phyloP scores from a whole-genome alignment of 2,797 vertebrate genomes.

The Tapera naevia region DNA sequence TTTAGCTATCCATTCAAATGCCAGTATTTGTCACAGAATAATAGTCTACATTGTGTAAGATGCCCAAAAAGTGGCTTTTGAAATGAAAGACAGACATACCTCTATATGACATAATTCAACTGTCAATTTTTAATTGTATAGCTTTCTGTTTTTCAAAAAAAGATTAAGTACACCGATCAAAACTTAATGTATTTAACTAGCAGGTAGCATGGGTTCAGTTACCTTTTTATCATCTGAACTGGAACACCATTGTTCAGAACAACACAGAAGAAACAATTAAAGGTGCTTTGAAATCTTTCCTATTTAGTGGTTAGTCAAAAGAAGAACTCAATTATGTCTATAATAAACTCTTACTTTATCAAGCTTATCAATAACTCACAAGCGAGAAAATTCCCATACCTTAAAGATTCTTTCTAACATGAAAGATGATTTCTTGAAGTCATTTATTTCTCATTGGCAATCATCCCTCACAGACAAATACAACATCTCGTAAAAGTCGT shows the following conservation, averaged over 20 bases:
- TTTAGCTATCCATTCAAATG: background rate
- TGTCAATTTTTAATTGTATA: background rate
- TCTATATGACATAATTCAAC: background rate
- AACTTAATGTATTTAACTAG: background rate
- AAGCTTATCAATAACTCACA: constrained; percentile 38
- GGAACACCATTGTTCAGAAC: background rate
- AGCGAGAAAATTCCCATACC: background rate
- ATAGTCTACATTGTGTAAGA: background rate
- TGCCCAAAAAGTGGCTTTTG: background rate
- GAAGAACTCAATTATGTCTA: constrained; percentile 31
- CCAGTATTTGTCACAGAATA: background rate
- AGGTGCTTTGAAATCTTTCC: constrained; percentile 55
- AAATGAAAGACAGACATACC: background rate
- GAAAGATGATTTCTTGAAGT: background rate
- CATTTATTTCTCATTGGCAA: background rate
- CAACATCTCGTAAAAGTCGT: background rate
- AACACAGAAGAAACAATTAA: constrained; percentile 7
- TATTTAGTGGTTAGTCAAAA: constrained; percentile 53
- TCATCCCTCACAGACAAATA: background rate
- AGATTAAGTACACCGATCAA: background rate
- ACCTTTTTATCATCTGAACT: background rate
- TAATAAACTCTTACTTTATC: constrained; percentile 48
- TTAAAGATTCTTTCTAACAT: background rate
- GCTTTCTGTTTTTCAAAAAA: background rate
- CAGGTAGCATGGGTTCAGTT: background rate